Evolutionary conservation across 1,140 invertebrate genomes (phyloP).

Genomic region (Drosophila parabipectinata): DNA sequence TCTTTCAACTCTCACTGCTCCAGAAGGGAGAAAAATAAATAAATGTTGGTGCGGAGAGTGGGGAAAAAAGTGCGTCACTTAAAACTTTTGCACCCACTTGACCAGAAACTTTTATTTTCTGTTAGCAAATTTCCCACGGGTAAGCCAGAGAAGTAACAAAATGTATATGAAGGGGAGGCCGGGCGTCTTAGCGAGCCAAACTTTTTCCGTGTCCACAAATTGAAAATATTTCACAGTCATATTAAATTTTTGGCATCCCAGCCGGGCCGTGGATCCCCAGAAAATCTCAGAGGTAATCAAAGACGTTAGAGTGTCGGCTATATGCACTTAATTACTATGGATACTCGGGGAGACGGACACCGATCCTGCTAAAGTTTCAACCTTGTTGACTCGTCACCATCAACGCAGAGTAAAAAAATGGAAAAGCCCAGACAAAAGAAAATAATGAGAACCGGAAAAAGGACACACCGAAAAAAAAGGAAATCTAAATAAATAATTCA

Average conservation of each 20-base stretch:
- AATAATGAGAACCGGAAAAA: slow-evolving; percentile 35
- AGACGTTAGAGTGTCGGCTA: slow-evolving; percentile 23
- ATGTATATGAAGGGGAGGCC: slow-evolving; percentile 26
- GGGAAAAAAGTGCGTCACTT: slow-evolving; percentile 78
- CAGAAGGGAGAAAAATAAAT: not conserved
- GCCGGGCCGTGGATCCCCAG: not conserved
- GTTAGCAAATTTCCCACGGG: slow-evolving; percentile 81
- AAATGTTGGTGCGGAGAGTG: not conserved
- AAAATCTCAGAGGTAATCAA: slow-evolving; percentile 76
- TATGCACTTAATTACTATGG: slow-evolving; percentile 57
- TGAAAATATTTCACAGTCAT: slow-evolving; percentile 81
- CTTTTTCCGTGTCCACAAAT: slow-evolving; percentile 79
- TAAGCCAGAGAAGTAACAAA: slow-evolving; percentile 60
- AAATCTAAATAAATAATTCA: slow-evolving; percentile 81
- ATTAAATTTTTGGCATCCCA: slow-evolving; percentile 66
- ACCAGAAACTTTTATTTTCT: slow-evolving; percentile 83
- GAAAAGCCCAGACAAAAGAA: slow-evolving; percentile 33
- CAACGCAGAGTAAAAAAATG: slow-evolving; percentile 64
- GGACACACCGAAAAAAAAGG: slow-evolving; percentile 30
- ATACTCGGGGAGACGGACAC: slow-evolving; percentile 32
- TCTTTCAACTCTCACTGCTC: slow-evolving; percentile 18
- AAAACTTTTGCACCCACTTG: slow-evolving; percentile 82
- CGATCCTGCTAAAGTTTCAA: slow-evolving; percentile 56
- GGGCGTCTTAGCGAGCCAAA: slow-evolving; percentile 39
- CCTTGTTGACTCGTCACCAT: slow-evolving; percentile 55